Evolutionary conservation across 2,113 vertebrate genomes (phyloP).

Genomic region (Sander vitreus): DNA sequence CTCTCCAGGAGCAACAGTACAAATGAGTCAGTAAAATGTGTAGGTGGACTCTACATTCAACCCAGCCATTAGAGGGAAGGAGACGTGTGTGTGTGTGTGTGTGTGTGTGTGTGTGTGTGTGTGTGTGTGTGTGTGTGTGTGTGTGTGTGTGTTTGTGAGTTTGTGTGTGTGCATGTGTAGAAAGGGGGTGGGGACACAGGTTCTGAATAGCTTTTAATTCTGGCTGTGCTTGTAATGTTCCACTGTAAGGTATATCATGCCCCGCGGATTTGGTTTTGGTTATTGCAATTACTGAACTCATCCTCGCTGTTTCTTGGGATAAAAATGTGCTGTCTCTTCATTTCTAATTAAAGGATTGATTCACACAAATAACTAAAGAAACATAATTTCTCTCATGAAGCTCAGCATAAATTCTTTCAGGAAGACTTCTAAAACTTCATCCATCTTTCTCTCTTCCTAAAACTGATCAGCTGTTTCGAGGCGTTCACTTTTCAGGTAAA

Average conservation of each 20-base stretch:
- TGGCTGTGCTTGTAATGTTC: conserved; percentile 45
- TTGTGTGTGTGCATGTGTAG: neutral
- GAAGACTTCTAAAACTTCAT: no score
- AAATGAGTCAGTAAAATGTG: conserved; percentile 77
- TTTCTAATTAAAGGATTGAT: conserved; percentile 10
- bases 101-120: conserved; percentile 1
- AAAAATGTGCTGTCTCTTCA: neutral
- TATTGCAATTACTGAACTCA: conserved; percentile 28
- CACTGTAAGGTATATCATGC: conserved; percentile 15
- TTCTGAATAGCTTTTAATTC: conserved; percentile 50
- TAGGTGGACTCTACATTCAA: conserved; percentile 82
- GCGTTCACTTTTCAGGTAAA: no score
- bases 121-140: neutral
- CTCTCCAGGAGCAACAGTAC: conserved; percentile 67
- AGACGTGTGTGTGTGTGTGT: conserved; percentile 20
- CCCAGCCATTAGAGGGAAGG: conserved; percentile 62
- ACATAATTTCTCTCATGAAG: neutral
- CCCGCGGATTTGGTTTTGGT: conserved; percentile 32
- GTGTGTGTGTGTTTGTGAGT: no score
- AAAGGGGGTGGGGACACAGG: conserved; percentile 12
- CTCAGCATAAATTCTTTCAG: no score
- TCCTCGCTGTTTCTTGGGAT: conserved; percentile 2
- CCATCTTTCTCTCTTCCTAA: no score
- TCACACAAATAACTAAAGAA: conserved; percentile 5
- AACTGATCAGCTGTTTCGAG: no score